These are phyloP conservation scores for Platerodrilus igneus DNA, from an alignment of 2,888 invertebrate genomes.

Conservation along the genomic window DNA sequence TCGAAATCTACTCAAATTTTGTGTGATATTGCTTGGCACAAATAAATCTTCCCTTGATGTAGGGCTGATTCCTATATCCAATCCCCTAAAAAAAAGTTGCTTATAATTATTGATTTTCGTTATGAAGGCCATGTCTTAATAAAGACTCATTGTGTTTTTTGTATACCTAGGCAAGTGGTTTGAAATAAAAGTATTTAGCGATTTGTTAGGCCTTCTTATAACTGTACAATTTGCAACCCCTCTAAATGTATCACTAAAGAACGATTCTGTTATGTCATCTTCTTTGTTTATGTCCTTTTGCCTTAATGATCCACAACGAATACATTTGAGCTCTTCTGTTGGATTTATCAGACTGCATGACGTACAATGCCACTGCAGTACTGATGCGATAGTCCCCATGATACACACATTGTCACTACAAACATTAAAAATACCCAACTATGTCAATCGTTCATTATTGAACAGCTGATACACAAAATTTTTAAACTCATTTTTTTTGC, in stretches of 20 bases:
- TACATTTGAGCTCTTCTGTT: constrained; percentile 77
- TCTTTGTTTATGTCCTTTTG: constrained; percentile 45
- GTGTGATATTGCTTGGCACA: too few relatives aligned
- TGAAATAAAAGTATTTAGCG: constrained; percentile 21
- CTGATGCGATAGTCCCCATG: constrained; percentile 92
- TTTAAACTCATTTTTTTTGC: too few relatives aligned
- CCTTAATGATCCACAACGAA: constrained; percentile 72
- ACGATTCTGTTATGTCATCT: constrained; percentile 31
- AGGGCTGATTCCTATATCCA: constrained; percentile 31
- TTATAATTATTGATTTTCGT: constrained; percentile 35
- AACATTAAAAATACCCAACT: constrained; percentile 17
- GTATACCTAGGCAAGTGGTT: constrained; percentile 19
- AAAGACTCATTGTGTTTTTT: constrained; percentile 25
- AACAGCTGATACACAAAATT: constrained; percentile 28
- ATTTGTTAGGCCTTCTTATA: constrained; percentile 39
- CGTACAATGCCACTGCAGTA: constrained; percentile 89
- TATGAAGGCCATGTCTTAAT: constrained; percentile 19
- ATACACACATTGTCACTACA: constrained; percentile 51
- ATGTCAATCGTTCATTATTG: constrained; percentile 22
- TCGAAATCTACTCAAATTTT: constrained; percentile 15
- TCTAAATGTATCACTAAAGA: constrained; percentile 31
- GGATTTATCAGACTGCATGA: constrained; percentile 86
- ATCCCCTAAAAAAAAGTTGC: constrained; percentile 27
- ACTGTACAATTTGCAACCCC: constrained; percentile 43
- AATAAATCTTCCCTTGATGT: constrained; percentile 37